These are phyloP conservation scores for Rhysida immarginata DNA, from an alignment of 1,140 invertebrate species.

Conservation along the genomic window DNA sequence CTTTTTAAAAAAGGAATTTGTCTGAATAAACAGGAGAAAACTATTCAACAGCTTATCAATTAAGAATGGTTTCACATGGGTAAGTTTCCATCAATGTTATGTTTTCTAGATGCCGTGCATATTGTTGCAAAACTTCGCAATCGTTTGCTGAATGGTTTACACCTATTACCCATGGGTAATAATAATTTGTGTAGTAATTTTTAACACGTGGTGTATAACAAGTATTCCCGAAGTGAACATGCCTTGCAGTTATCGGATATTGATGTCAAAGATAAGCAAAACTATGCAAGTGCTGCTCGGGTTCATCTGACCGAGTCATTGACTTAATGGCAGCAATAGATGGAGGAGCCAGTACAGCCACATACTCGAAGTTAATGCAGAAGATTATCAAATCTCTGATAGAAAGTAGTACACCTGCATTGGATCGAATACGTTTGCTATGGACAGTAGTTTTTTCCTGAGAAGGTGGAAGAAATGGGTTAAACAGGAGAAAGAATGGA, in stretches of 20 bases:
- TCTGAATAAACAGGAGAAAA: no score
- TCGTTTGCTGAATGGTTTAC: not conserved
- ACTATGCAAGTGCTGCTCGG: not conserved
- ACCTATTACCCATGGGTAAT: not conserved
- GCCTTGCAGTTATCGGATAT: not conserved
- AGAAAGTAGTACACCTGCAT: not conserved
- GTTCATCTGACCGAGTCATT: not conserved
- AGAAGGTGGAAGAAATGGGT: not conserved
- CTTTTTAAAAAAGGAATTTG: no score
- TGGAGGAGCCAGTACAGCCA: not conserved
- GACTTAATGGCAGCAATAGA: not conserved
- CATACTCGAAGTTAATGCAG: not conserved
- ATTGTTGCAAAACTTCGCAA: conserved; percentile 1
- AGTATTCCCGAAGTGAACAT: not conserved
- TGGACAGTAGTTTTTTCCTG: no score
- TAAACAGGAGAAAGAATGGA: not conserved
- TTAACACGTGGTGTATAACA: not conserved
- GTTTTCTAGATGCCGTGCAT: not conserved
- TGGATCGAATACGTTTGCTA: no score
- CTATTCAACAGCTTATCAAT: no score
- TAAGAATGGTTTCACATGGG: not conserved
- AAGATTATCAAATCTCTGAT: not conserved
- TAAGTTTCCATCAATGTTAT: not conserved
- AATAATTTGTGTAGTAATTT: not conserved
- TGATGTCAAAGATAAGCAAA: not conserved